A percentile compares a stretch with the other conserved stretches of the same genome.
phyloP scores from a whole-genome alignment of 1,140 invertebrate genomes.

The Trachelipus rathkii region DNA sequence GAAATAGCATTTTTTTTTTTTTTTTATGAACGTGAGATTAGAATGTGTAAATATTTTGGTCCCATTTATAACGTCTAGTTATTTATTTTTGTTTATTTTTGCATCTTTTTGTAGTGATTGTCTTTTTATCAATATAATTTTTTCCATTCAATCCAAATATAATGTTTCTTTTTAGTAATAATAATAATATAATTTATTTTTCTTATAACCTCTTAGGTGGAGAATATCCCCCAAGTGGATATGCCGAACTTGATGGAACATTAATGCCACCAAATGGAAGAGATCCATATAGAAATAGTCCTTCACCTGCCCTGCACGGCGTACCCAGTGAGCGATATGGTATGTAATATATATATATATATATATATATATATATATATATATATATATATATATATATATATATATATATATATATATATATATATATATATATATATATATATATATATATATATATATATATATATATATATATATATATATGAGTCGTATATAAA shows the following conservation, averaged over 20 bases:
- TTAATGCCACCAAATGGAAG: conserved; percentile 62
- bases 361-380: not conserved
- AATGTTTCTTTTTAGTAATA: too few relatives aligned
- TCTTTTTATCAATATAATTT: too few relatives aligned
- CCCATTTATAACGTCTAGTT: too few relatives aligned
- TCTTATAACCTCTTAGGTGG: not conserved
- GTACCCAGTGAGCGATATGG: conserved; percentile 62
- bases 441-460: conserved; percentile 1
- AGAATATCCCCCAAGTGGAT: conserved; percentile 53
- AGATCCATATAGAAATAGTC: conserved; percentile 57
- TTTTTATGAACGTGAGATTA: too few relatives aligned
- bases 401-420: conserved; percentile 17
- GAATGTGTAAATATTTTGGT: too few relatives aligned
- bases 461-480: not conserved
- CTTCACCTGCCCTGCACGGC: conserved; percentile 64
- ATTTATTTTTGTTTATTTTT: too few relatives aligned
- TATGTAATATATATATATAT: conserved; percentile 45
- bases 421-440: not conserved
- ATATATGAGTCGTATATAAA: too few relatives aligned
- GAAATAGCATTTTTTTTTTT: too few relatives aligned
- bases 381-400: conserved; percentile 8
- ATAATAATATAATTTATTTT: too few relatives aligned
- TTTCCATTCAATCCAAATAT: too few relatives aligned
- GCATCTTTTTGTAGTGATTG: too few relatives aligned
- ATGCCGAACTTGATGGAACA: conserved; percentile 62